Evolutionary conservation across 2,113 vertebrate species (phyloP).

Genomic region (Muntiacus reevesi): DNA sequence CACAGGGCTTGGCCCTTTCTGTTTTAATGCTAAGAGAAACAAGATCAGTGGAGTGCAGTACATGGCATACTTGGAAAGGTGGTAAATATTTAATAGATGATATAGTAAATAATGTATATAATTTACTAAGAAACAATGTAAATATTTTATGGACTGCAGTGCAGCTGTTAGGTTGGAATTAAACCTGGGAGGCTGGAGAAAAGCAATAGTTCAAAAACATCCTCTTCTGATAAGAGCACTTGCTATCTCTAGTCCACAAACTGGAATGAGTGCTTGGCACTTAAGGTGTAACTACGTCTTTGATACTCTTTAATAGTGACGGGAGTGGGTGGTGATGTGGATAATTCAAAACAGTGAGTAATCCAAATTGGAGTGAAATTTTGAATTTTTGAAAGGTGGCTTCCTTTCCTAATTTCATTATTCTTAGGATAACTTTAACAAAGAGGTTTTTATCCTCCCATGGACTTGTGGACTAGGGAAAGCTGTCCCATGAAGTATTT

Average conservation of each 20-base stretch:
- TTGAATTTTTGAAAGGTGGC: background rate
- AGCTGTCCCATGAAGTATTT: background rate
- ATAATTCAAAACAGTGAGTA: background rate
- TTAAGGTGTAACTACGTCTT: background rate
- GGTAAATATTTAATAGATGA: conserved; percentile 72
- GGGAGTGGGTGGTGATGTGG: background rate
- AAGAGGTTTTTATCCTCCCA: background rate
- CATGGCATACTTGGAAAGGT: conserved; percentile 58
- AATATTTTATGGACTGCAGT: conserved; percentile 72
- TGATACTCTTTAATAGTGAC: background rate
- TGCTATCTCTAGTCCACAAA: background rate
- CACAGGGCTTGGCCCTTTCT: conserved; percentile 31
- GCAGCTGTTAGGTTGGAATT: conserved; percentile 66
- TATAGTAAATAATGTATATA: conserved; percentile 75
- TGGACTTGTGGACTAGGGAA: background rate
- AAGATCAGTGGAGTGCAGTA: conserved; percentile 39
- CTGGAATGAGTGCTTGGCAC: background rate
- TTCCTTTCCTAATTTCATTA: conserved; percentile 4
- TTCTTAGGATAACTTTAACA: background rate
- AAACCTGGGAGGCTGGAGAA: conserved; percentile 54
- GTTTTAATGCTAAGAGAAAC: conserved; percentile 52
- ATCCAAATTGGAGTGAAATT: background rate
- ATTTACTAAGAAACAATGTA: conserved; percentile 68
- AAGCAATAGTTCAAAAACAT: conserved; percentile 34
- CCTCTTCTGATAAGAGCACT: background rate